Base-by-base conservation (phyloP, 2,797 vertebrate genomes). In the Chelmon rostratus region DNA sequence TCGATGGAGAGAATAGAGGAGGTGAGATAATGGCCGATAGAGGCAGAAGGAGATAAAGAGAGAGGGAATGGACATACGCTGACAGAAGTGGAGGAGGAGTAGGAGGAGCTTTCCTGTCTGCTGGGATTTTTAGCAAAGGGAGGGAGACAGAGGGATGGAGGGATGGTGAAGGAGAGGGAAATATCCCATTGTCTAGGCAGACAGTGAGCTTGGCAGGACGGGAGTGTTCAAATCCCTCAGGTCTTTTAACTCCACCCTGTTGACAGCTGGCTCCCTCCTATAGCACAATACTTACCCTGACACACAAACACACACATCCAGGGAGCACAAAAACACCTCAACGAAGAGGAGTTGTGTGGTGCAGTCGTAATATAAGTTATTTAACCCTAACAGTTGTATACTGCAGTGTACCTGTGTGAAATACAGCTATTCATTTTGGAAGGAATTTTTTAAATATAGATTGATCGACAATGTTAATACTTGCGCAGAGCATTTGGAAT, bases 191-290 rank as follows among this genome's bases (percentile, higher is more conserved):
- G 91, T 93, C 84, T 78, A 81, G 83, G 88, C 90, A 93, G 92
- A 91, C 92, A 92, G 91, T 88, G 81, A 89, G 89, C 86, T 90
- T 92, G 90, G 93, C 91, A 94, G 89, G 86, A 93, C 47, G 25
- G 89, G 90, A 88, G 76, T 81, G 85, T 88, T 92, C 86, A 90
- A 91, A 89, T 93, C 93, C 90, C 93, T 67, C 57, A 67, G 91
- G 92, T 73, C 88, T 89, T 92, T 91, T 93, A 93, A 91, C 89
- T 92, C 89, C 85, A 88, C 87, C 91, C 92, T 84, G 89, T 86
- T 93, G 92, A 94, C 92, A 93, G 93, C 90, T 91, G 89, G 87
- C 89, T 90, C 87, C 85, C 83, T 88, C 82, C 87, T 83, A 78
- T 76, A 84, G 89, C 91, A 88, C 91, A 90, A 87, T 88, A 57